Evolutionary conservation across 2,113 vertebrate species (phyloP).

Genomic region (Sisor rabdophorus): DNA sequence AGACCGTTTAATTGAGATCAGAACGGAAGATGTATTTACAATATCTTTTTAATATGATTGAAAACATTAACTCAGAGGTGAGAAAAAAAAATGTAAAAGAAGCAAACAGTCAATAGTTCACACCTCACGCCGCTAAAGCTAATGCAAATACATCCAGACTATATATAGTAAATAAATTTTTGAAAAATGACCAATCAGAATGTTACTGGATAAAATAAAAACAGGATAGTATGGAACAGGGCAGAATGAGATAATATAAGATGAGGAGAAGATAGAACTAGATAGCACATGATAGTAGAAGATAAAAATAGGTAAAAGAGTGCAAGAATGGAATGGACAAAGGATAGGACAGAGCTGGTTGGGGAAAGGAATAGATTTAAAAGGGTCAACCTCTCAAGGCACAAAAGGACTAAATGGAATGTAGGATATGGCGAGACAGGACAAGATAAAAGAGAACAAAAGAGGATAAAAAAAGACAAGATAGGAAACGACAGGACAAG

Average conservation of each 20-base stretch:
- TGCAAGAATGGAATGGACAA: too few relatives aligned
- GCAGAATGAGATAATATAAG: not conserved
- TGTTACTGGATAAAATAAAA: conserved; percentile 42
- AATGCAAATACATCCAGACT: not conserved
- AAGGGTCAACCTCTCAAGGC: too few relatives aligned
- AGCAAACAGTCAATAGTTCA: conserved; percentile 74
- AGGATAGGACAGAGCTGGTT: too few relatives aligned
- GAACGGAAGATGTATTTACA: not conserved
- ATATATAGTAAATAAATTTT: not conserved
- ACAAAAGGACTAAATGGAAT: not conserved
- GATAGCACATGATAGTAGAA: too few relatives aligned
- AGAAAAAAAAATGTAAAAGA: conserved; percentile 62
- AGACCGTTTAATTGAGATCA: not conserved
- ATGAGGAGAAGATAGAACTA: too few relatives aligned
- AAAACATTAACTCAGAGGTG: not conserved
- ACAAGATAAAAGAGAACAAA: too few relatives aligned
- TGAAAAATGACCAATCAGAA: conserved; percentile 48
- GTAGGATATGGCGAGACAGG: not conserved
- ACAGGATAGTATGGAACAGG: too few relatives aligned
- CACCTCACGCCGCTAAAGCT: conserved; percentile 66
- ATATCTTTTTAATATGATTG: not conserved
- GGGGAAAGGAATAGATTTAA: too few relatives aligned
- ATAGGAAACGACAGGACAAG: too few relatives aligned
- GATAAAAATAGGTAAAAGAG: too few relatives aligned
- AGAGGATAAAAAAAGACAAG: too few relatives aligned